Evolutionary conservation across 2,888 invertebrate species (phyloP).

Genomic region (Xylocampa areola): DNA sequence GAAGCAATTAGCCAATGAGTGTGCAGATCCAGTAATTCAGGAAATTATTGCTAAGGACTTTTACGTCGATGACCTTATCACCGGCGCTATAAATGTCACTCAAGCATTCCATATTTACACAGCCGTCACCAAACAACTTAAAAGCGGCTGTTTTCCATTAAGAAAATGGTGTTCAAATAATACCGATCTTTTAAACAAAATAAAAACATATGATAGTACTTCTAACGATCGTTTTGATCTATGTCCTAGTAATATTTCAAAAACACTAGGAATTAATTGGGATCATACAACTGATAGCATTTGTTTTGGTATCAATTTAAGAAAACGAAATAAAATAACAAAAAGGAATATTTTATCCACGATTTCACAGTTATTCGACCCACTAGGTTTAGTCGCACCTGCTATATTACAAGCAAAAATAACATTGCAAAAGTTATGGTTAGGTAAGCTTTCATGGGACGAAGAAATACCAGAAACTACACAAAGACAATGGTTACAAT

Average conservation of each 20-base stretch:
- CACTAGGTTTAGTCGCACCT: too few relatives aligned
- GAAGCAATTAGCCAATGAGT: constrained; percentile 1
- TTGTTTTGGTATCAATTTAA: neutral
- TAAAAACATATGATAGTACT: neutral
- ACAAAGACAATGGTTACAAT: neutral
- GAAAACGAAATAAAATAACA: too few relatives aligned
- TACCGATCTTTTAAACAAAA: neutral
- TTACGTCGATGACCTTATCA: constrained; percentile 1
- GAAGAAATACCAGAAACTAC: neutral
- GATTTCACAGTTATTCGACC: too few relatives aligned
- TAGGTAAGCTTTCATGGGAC: neutral
- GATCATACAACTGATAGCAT: constrained; percentile 1
- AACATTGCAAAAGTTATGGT: constrained; percentile 1
- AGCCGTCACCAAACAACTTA: neutral
- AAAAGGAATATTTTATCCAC: too few relatives aligned
- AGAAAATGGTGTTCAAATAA: constrained; percentile 1
- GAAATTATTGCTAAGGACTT: neutral
- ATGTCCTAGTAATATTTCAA: constrained; percentile 1
- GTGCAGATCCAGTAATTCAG: neutral
- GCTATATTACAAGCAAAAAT: constrained; percentile 1
- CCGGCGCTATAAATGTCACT: neutral
- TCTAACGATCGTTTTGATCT: constrained; percentile 1
- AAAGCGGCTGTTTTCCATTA: neutral
- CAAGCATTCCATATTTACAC: neutral
- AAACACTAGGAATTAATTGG: neutral